phyloP scores from a whole-genome alignment of 2,888 invertebrate species.

The Stenichneumon culpator region DNA sequence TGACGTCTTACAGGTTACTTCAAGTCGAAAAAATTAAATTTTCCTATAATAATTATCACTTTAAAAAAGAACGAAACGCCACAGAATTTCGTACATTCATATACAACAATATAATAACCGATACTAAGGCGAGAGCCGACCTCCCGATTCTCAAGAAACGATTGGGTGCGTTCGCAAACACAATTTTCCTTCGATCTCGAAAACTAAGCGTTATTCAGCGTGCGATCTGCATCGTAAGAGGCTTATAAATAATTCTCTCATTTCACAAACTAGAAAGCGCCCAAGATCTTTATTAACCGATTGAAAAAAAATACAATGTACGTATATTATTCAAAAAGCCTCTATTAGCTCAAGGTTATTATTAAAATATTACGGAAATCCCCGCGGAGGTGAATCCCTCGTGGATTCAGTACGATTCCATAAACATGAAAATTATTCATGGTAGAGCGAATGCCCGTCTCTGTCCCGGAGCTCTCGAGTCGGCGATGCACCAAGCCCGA shows the following conservation, averaged over 20 bases:
- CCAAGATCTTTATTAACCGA: constrained; percentile 37
- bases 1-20: too few relatives aligned
- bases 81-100: background rate
- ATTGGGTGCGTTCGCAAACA: background rate
- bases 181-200: background rate
- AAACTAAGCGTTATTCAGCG: background rate
- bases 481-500: constrained; percentile 48
- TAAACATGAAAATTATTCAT: constrained; percentile 59
- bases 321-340: constrained; percentile 35
- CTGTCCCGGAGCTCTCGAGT: constrained; percentile 35
- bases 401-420: constrained; percentile 51
- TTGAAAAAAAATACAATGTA: constrained; percentile 39
- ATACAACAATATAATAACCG: background rate
- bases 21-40: background rate
- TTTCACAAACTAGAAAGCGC: background rate
- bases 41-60: background rate
- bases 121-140: background rate
- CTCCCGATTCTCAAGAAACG: background rate
- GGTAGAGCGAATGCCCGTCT: constrained; percentile 32
- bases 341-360: constrained; percentile 47
- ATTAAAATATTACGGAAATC: constrained; percentile 66
- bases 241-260: constrained; percentile 10
- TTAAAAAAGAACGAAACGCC: background rate
- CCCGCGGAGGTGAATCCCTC: constrained; percentile 54
- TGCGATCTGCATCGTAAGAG: background rate